Base-by-base conservation (phyloP, 2,113 vertebrate genomes). In the Rhombomys opimus region DNA sequence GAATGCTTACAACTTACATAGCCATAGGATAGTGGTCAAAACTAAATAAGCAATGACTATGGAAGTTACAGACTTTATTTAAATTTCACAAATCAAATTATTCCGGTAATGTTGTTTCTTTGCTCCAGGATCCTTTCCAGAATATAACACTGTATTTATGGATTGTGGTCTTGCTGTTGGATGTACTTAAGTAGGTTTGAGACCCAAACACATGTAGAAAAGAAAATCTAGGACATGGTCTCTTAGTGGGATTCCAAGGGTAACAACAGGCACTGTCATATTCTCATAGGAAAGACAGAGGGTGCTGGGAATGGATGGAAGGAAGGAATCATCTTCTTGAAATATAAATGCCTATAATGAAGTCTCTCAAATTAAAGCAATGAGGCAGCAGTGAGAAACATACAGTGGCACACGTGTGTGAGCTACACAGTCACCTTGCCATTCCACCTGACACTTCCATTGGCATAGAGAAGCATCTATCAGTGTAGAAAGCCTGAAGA, bases 301-400 rank as follows among this genome's bases (percentile, higher is more conserved):
- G 41, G 11, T 76, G 15, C 6, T 77, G 14, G 85, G 68, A 41
- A 32, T 65, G 4, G 27, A 0, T 81, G 32, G 88, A 86, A 50
- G 27, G 76, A 35, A 88, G 57, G 46, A 93, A 82, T 61, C 76
- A 86, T 61, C 32, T 63, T 95, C 85, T 73, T 46, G 61, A 94
- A 86, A 92, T 30, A 17, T 32, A 61, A 89, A 2, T 94, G 75
- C 89, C 90, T 92, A 35, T 87, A 93, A 91, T 54, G 41, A 95
- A 90, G 77, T 87, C 46, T 35, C 57, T 94, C 46, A 81, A 92
- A 41, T 73, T 63, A 91, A 68, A 89, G 54, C 41, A 73, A 52
- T 41, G n/a, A 91, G 82, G 35, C 30, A 78, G 59, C 27, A 30
- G 35, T 9, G 50, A n/a, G 46, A 85, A 32, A 27, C 81, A 61